Percentiles rank a stretch among this genome's conserved stretches.
Conservation (phyloP, 2,888 invertebrate species). For the Auanema sp. region DNA sequence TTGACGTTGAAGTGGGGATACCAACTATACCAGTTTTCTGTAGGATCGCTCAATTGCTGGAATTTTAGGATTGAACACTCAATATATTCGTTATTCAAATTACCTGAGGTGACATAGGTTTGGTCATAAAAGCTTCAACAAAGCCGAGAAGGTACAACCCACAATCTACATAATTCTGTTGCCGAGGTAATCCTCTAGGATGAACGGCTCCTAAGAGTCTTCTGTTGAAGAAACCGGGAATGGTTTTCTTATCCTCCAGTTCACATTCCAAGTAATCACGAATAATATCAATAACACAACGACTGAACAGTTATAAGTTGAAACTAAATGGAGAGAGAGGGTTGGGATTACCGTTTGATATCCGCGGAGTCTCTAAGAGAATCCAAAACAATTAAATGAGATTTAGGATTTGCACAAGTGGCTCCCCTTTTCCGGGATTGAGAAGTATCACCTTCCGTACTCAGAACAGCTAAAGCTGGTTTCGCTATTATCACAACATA, state of each 20-base stretch:
- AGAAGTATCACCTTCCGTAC: neutral
- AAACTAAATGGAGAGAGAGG: conserved; percentile 1
- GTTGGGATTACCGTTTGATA: conserved; percentile 18
- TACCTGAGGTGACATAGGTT: conserved; percentile 1
- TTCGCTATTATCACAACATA: conserved; percentile 18
- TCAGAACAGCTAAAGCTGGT: conserved; percentile 12
- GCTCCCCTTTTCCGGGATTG: conserved; percentile 10
- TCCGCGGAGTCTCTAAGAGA: conserved; percentile 71
- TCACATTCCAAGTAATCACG: conserved; percentile 65
- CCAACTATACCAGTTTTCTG: conserved; percentile 6
- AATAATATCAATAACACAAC: conserved; percentile 28
- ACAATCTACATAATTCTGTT: conserved; percentile 94
- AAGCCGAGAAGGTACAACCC: conserved; percentile 92
- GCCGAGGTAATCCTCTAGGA: conserved; percentile 75
- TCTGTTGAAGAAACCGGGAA: conserved; percentile 12
- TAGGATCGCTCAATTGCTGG: neutral
- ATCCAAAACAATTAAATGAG: conserved; percentile 89
- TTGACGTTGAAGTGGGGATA: conserved; percentile 6
- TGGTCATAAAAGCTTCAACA: conserved; percentile 79
- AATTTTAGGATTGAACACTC: neutral
- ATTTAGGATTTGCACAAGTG: conserved; percentile 73
- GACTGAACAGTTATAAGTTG: conserved; percentile 7
- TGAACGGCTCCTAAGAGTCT: conserved; percentile 6
- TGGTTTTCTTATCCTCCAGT: conserved; percentile 70
- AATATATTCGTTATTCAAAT: neutral